Conservation (phyloP, 2,888 invertebrate genomes). For the Schizaphis graminum region DNA sequence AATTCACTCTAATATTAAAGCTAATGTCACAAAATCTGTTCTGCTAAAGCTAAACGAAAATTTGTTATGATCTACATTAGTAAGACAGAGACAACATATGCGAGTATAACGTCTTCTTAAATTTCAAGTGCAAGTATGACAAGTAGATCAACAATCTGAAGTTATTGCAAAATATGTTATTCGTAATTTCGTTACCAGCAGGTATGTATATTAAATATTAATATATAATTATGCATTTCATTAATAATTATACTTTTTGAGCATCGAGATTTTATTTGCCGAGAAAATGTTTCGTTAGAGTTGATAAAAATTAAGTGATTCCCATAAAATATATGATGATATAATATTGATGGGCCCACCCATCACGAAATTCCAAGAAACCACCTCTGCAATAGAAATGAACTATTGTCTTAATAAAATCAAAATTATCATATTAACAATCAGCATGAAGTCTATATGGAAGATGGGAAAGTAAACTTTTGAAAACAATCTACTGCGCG, state of each 20-base stretch:
- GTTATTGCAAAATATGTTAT: neutral
- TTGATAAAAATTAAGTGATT: slow-evolving; percentile 3
- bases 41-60: too few species aligned
- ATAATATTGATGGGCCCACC: slow-evolving; percentile 36
- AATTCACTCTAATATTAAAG: too few species aligned
- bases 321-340: slow-evolving; percentile 22
- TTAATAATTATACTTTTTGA: neutral
- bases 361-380: slow-evolving; percentile 28
- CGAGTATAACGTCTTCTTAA: too few species aligned
- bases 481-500: slow-evolving; percentile 12
- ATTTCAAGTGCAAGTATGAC: neutral
- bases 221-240: neutral
- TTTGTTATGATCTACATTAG: too few species aligned
- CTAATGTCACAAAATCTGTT: too few species aligned
- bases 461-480: slow-evolving; percentile 19
- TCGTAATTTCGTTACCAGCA: neutral
- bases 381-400: slow-evolving; percentile 34
- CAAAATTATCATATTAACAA: slow-evolving; percentile 53
- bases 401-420: slow-evolving; percentile 54
- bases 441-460: slow-evolving; percentile 28
- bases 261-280: neutral
- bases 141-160: neutral
- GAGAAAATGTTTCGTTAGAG: neutral
- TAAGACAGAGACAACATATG: too few species aligned
- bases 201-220: neutral